Conservation (phyloP, 2,797 vertebrate species). For the Argyrosomus regius region DNA sequence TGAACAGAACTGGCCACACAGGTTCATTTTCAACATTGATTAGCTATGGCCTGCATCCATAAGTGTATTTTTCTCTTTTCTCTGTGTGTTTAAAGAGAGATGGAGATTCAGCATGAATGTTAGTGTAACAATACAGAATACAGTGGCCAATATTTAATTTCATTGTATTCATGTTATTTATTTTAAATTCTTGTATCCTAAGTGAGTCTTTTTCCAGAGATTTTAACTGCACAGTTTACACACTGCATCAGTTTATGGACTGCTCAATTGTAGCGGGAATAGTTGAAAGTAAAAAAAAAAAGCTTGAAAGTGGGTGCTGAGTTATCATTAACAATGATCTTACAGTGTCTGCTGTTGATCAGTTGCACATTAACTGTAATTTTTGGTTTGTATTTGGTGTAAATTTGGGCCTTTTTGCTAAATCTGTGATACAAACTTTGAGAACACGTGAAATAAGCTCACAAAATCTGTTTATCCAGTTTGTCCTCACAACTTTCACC, state of each 20-base stretch:
- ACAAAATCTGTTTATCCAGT: no score
- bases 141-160: background rate
- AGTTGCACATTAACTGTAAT: background rate
- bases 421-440: background rate
- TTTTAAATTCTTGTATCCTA: background rate
- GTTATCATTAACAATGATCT: background rate
- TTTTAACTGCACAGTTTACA: background rate
- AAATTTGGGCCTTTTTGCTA: background rate
- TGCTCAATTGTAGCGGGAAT: background rate
- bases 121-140: background rate
- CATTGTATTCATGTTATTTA: background rate
- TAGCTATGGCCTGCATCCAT: constrained; percentile 47
- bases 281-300: background rate
- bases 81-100: background rate
- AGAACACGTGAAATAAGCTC: background rate
- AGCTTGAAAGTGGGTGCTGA: background rate
- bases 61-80: constrained; percentile 19
- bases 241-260: background rate
- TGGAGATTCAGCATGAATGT: background rate
- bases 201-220: background rate
- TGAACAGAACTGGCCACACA: constrained; percentile 38
- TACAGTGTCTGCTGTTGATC: background rate
- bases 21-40: constrained; percentile 73
- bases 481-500: background rate
- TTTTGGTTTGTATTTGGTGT: background rate